Percentiles rank a stretch among this genome's conserved stretches.
Conservation (phyloP, 2,113 vertebrate genomes). For the Panthera tigris region DNA sequence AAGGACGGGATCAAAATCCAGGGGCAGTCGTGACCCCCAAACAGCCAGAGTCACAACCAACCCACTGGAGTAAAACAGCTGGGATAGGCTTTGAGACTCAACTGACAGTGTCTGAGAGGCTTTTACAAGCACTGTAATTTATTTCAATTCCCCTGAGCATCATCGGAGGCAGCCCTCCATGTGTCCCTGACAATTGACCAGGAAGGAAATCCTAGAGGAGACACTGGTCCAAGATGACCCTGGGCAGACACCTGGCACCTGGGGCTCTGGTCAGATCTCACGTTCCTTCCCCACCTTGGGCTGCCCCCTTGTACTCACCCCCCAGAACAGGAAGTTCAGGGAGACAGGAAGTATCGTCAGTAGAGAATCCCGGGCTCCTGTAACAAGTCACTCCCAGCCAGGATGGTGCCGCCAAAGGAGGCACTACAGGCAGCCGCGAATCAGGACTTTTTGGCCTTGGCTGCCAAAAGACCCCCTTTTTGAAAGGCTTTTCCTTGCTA, state of each 20-base stretch:
- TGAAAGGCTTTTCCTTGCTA: background rate
- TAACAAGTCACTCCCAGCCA: background rate
- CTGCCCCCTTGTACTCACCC: background rate
- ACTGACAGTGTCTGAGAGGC: background rate
- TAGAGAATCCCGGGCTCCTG: background rate
- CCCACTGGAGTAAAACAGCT: background rate
- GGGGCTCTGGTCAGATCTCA: background rate
- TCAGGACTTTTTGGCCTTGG: background rate
- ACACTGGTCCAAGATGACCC: background rate
- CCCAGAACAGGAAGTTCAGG: too few species aligned
- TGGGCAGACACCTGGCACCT: background rate
- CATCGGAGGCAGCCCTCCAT: background rate
- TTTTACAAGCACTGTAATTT: background rate
- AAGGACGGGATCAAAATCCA: background rate
- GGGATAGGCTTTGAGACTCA: background rate
- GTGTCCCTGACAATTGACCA: background rate
- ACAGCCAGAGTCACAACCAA: background rate
- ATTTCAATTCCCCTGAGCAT: background rate
- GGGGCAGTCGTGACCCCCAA: background rate
- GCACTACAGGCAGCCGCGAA: background rate
- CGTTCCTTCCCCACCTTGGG: background rate
- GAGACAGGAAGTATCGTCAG: background rate
- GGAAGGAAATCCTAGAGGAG: background rate
- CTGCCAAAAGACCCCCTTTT: background rate
- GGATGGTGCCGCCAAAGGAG: rapidly evolving